Conservation (phyloP, 1,140 invertebrate genomes). For the Prorops nasuta region DNA sequence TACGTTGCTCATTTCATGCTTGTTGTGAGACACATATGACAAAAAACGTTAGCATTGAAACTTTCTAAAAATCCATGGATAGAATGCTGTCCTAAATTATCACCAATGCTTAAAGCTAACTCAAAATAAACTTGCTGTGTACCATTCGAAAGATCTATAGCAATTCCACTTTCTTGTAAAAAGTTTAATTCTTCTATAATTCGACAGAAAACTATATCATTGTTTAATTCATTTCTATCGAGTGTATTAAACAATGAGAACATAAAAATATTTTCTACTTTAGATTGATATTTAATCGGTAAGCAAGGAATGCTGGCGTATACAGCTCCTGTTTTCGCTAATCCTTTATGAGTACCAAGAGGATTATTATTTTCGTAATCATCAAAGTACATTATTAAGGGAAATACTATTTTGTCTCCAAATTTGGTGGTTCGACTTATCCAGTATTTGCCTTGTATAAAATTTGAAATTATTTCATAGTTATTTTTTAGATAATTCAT, state of each 20-base stretch:
- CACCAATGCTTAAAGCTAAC: slow-evolving; percentile 31
- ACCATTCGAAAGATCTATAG: slow-evolving; percentile 9
- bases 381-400: neutral
- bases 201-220: slow-evolving; percentile 24
- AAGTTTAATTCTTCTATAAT: slow-evolving; percentile 32
- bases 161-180: slow-evolving; percentile 26
- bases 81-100: slow-evolving; percentile 44
- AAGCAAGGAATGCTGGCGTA: slow-evolving; percentile 33
- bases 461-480: slow-evolving; percentile 13
- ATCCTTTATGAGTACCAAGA: slow-evolving; percentile 29
- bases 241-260: slow-evolving; percentile 27
- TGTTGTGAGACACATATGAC: slow-evolving; percentile 31
- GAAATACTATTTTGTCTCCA: neutral
- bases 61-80: slow-evolving; percentile 36
- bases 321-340: slow-evolving; percentile 30
- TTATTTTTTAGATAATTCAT: neutral
- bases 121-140: slow-evolving; percentile 22
- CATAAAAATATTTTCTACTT: slow-evolving; percentile 39
- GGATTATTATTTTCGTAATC: neutral
- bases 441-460: slow-evolving; percentile 30
- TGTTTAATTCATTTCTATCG: slow-evolving; percentile 28
- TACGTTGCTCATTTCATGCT: slow-evolving; percentile 15
- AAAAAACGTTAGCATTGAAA: slow-evolving; percentile 33
- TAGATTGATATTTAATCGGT: slow-evolving; percentile 22
- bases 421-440: slow-evolving; percentile 2